These are phyloP conservation scores for Brenthis ino DNA, from an alignment of 2,888 invertebrate genomes.

Conservation along the genomic window DNA sequence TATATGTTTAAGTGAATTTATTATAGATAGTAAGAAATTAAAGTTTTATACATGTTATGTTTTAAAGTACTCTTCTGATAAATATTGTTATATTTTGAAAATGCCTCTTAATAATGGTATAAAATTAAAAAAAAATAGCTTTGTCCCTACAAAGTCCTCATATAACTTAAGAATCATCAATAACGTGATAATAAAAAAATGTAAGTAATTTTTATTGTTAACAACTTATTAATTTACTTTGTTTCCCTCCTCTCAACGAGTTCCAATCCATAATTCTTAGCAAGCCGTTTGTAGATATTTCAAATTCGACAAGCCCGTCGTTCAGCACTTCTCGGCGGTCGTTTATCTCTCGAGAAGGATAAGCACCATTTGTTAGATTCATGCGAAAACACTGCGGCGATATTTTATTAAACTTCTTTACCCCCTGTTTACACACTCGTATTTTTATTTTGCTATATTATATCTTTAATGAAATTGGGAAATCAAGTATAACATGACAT, in stretches of 20 bases:
- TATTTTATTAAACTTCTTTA: slow-evolving; percentile 38
- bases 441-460: neutral
- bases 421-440: slow-evolving; percentile 15
- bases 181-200: no score
- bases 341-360: slow-evolving; percentile 64
- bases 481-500: neutral
- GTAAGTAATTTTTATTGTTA: no score
- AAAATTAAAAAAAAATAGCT: no score
- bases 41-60: neutral
- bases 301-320: slow-evolving; percentile 62
- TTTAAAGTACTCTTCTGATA: neutral
- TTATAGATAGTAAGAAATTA: neutral
- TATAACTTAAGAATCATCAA: no score
- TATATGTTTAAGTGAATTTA: neutral
- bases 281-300: slow-evolving; percentile 45
- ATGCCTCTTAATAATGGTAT: slow-evolving; percentile 16
- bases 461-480: neutral
- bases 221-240: slow-evolving; percentile 9
- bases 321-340: slow-evolving; percentile 61
- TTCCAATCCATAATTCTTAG: slow-evolving; percentile 29
- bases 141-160: neutral
- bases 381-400: slow-evolving; percentile 49
- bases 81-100: slow-evolving; percentile 10
- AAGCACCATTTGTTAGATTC: slow-evolving; percentile 63
- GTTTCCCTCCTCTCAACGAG: slow-evolving; percentile 7